Percentiles rank a stretch among this genome's conserved stretches.
Conservation (phyloP, 2,888 invertebrate species). For the Helleia helle region DNA sequence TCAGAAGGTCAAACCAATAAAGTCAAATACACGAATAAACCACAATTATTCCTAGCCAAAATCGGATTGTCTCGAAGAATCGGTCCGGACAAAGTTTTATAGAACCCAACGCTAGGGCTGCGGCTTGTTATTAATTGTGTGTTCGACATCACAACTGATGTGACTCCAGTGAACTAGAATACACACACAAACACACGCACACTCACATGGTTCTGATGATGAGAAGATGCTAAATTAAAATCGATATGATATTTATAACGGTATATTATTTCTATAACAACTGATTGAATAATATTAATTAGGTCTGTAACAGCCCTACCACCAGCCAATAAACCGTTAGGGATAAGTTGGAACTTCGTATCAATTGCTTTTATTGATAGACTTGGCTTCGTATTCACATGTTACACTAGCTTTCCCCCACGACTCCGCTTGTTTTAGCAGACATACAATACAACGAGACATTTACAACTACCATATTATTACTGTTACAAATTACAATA, state of each 20-base stretch:
- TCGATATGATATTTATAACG: no score
- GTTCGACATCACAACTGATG: no score
- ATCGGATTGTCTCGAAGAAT: slow-evolving; percentile 22
- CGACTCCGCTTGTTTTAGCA: not conserved
- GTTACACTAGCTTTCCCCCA: not conserved
- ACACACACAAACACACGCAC: no score
- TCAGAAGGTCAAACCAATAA: slow-evolving; percentile 5
- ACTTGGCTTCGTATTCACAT: not conserved
- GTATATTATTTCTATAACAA: no score
- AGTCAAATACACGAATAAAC: slow-evolving; percentile 11
- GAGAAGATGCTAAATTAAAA: no score
- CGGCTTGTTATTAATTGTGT: not conserved
- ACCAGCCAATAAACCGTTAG: slow-evolving; percentile 24
- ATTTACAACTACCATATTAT: no score
- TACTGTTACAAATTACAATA: no score
- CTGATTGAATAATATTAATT: not conserved
- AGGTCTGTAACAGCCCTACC: slow-evolving; percentile 4
- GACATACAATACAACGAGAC: no score
- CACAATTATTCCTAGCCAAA: slow-evolving; percentile 21
- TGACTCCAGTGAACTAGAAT: not conserved
- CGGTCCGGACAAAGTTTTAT: slow-evolving; percentile 19
- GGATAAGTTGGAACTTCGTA: slow-evolving; percentile 17
- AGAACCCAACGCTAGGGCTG: slow-evolving; percentile 5
- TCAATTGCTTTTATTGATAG: slow-evolving; percentile 8
- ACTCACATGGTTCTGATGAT: no score